Evolutionary conservation across 53 echinoderm and acorn worm species (phyloP).

Genomic region (Arbacia lixula): DNA sequence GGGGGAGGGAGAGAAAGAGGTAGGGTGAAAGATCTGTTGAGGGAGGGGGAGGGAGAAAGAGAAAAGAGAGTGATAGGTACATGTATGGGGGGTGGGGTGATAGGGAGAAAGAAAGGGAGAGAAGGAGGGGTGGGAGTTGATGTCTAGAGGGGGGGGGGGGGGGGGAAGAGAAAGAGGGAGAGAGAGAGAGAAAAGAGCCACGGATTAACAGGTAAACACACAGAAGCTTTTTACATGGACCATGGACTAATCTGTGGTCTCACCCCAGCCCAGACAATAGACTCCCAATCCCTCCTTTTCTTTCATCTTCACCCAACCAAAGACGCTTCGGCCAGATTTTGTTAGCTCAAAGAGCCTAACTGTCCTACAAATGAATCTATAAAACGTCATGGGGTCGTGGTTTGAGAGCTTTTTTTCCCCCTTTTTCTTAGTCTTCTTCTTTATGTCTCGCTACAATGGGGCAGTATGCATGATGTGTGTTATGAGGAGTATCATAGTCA

Average conservation of each 20-base stretch:
- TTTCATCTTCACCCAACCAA: constrained; percentile 5
- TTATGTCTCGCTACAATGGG: too few species aligned
- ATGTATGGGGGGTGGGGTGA: too few species aligned
- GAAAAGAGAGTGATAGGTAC: not conserved
- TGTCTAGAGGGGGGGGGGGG: not conserved
- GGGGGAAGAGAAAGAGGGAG: not conserved
- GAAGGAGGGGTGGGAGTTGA: not conserved
- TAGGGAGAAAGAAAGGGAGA: constrained; percentile 1
- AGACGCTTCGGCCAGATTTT: constrained; percentile 17
- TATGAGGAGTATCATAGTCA: too few species aligned
- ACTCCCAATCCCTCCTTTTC: constrained; percentile 1
- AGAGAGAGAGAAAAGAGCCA: not conserved
- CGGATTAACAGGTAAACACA: constrained; percentile 15
- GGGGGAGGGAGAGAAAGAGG: too few species aligned
- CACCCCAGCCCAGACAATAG: constrained; percentile 6
- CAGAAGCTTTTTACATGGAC: constrained; percentile 3
- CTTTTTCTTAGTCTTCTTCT: too few species aligned
- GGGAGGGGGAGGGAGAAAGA: not conserved
- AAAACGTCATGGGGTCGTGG: constrained; percentile 18
- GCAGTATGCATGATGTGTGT: too few species aligned
- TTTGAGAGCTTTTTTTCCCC: not conserved
- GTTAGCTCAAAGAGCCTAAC: constrained; percentile 29
- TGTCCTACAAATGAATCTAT: constrained; percentile 36
- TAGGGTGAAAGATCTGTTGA: not conserved
- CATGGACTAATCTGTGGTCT: constrained; percentile 44